Base-by-base conservation (phyloP, 2,888 invertebrate genomes). In the Drosophila sordidula region DNA sequence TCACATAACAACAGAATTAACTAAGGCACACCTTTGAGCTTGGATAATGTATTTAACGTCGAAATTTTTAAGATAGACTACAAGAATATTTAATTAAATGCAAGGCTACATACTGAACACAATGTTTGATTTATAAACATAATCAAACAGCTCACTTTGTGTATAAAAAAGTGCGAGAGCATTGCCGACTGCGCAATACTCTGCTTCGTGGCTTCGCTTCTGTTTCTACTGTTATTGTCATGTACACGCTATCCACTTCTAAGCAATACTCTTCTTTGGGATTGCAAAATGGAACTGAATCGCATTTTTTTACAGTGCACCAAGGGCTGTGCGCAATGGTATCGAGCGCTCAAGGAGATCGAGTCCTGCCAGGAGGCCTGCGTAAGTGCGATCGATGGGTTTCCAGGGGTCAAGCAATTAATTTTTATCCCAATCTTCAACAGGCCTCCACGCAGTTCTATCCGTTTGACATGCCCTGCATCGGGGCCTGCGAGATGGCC, bases 301-400 rank as follows among this genome's bases (percentile, higher is more conserved):
- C 3, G 0, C 3, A 2, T 6, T n/a, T 42, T 11, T 42, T 16
- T 51, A 18, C 36, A 97, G 97, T 97, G 97, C 91, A 93, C 94
- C 66, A 94, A 94, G 91, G 97, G 97, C 62, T 97, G 97, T 92
- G 94, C 94, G 84, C 93, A 96, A 73, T 97, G 97, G 97, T 94
- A 94, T 90, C 93, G 94, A 83, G 96, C 96, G 34, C 92, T 97
- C 14, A 88, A 88, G 67, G 89, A 91, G 81, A 94, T 95, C 87
- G 94, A 95, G 52, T 95, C 96, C 44, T 97, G 97, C 90, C 95
- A 95, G 92, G 94, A 94, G 83, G 95, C 95, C 91, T 97, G 97
- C 92, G 97, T 97, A 94, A 96, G 97, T 96, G 18, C 8, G 1
- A 5, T 3, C 2, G 9, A 8, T 22, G 12, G 12, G 3, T 0